phyloP scores from a whole-genome alignment of 2,797 vertebrate genomes.

The Microcaecilia unicolor region DNA sequence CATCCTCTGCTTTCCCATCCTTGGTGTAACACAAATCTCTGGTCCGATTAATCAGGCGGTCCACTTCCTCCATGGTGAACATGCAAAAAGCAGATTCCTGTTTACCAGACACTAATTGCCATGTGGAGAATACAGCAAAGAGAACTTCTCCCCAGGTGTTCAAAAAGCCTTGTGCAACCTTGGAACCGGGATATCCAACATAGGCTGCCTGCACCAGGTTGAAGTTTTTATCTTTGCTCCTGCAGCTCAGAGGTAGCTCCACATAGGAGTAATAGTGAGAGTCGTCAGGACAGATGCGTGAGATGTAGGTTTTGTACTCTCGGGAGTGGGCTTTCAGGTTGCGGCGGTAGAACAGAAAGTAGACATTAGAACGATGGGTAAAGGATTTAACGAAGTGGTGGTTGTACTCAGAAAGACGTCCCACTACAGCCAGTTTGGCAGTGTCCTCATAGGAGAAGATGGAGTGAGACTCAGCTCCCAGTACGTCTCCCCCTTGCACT shows the following conservation, averaged over 20 bases:
- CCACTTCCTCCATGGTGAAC: conserved; percentile 77
- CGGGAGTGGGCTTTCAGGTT: conserved; percentile 82
- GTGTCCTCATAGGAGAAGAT: conserved; percentile 95
- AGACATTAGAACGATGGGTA: conserved; percentile 68
- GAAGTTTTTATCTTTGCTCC: conserved; percentile 60
- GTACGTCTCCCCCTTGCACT: conserved; percentile 19
- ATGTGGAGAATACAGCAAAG: conserved; percentile 78
- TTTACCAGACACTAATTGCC: conserved; percentile 51
- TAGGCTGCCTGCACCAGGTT: conserved; percentile 84
- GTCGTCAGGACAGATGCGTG: conserved; percentile 85
- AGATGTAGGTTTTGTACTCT: conserved; percentile 85
- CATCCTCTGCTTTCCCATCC: conserved; percentile 66
- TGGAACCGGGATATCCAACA: conserved; percentile 48
- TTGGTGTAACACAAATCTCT: conserved; percentile 89
- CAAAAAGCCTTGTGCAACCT: conserved; percentile 19
- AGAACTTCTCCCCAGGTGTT: conserved; percentile 55
- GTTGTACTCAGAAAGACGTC: conserved; percentile 90
- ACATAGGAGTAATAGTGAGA: conserved; percentile 92
- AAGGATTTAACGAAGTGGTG: conserved; percentile 91
- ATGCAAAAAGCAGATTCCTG: conserved; percentile 86
- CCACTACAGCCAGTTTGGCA: conserved; percentile 83
- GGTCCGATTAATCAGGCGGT: conserved; percentile 73
- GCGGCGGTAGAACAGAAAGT: conserved; percentile 90
- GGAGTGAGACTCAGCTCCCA: conserved; percentile 60
- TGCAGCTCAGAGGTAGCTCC: conserved; percentile 82